phyloP scores from a whole-genome alignment of 2,888 invertebrate genomes.

The Pogonocherus hispidulus region DNA sequence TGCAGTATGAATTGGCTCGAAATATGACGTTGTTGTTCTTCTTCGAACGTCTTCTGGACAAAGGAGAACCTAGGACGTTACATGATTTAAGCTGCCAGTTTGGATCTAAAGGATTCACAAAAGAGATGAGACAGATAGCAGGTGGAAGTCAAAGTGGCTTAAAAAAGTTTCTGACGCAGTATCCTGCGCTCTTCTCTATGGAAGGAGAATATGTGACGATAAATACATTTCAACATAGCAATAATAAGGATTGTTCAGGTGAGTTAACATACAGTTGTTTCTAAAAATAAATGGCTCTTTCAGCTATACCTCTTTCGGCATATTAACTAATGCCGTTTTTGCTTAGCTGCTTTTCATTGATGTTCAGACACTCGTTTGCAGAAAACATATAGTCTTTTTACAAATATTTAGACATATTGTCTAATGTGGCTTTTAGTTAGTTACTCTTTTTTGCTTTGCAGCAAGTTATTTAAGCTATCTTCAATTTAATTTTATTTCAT shows the following conservation, averaged over 20 bases:
- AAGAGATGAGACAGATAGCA: constrained; percentile 97
- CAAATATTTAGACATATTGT: no score
- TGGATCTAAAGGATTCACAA: constrained; percentile 98
- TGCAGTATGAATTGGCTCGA: constrained; percentile 93
- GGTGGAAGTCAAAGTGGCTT: constrained; percentile 97
- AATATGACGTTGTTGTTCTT: constrained; percentile 98
- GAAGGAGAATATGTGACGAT: constrained; percentile 93
- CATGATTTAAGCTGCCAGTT: constrained; percentile 99
- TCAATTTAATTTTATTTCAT: no score
- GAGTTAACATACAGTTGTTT: constrained; percentile 54
- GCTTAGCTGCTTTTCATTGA: no score
- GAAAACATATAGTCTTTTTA: no score
- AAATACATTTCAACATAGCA: constrained; percentile 82
- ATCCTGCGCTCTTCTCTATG: constrained; percentile 95
- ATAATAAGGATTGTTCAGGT: constrained; percentile 71
- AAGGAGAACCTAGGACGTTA: constrained; percentile 94
- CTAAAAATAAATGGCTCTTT: neutral
- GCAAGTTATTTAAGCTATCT: no score
- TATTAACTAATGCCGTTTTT: no score
- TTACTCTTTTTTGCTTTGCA: no score
- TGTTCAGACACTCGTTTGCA: no score
- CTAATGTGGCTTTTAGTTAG: no score
- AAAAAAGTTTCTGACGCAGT: constrained; percentile 96
- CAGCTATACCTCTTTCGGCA: no score
- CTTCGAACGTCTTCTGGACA: constrained; percentile 97